These are phyloP conservation scores for Osmoderma eremita DNA, from an alignment of 2,888 invertebrate species.

Conservation along the genomic window DNA sequence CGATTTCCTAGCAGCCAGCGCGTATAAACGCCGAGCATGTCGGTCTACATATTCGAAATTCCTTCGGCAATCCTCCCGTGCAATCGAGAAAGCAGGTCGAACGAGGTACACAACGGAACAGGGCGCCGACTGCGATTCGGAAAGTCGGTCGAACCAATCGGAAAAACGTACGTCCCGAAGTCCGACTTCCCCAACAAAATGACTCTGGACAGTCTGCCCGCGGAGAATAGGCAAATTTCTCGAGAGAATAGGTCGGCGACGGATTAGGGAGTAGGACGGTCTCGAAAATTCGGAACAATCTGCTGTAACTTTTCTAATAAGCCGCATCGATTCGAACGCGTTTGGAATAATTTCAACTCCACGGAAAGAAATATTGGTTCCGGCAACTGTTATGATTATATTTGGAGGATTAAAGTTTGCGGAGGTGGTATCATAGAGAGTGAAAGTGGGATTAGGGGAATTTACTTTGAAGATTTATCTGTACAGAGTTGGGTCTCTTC, in stretches of 20 bases:
- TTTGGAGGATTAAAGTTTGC: background rate
- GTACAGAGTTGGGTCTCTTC: no score
- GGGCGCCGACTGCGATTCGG: background rate
- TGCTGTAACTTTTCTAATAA: constrained; percentile 4
- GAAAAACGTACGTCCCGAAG: background rate
- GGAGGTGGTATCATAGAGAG: background rate
- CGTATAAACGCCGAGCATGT: background rate
- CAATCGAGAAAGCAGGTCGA: background rate
- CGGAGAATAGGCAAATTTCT: constrained; percentile 4
- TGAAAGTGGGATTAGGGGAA: background rate
- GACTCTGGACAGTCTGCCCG: background rate
- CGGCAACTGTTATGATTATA: background rate
- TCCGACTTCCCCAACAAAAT: background rate
- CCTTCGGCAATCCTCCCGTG: background rate
- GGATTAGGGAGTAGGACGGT: constrained; percentile 1
- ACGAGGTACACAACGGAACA: background rate
- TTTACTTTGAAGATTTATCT: no score
- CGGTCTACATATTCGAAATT: background rate
- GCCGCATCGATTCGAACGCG: background rate
- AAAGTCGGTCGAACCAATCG: background rate
- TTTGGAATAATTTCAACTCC: background rate
- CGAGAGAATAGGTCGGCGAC: background rate
- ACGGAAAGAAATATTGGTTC: background rate
- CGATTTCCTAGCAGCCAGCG: background rate
- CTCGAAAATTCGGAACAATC: no score